Percentiles rank a stretch among this genome's conserved stretches.
phyloP scores from a whole-genome alignment of 2,888 invertebrate genomes.

The Nomada goodeniana region DNA sequence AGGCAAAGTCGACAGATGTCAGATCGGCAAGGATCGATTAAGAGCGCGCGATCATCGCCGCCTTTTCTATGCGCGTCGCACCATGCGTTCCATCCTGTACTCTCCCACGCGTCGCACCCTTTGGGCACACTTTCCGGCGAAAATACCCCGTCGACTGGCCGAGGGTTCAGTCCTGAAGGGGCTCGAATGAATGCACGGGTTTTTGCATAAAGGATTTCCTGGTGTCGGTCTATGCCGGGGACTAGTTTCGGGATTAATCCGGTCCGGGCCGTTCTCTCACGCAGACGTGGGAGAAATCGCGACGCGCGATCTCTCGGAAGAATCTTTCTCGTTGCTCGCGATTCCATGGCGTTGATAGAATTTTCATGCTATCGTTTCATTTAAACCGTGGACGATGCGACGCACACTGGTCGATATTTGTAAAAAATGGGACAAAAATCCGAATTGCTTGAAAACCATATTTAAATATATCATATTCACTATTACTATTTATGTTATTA shows the following conservation, averaged over 20 bases:
- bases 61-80: slow-evolving; percentile 23
- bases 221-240: slow-evolving; percentile 25
- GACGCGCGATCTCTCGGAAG: slow-evolving; percentile 26
- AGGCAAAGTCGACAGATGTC: slow-evolving; percentile 64
- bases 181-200: slow-evolving; percentile 61
- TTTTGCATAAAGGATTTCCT: slow-evolving; percentile 70
- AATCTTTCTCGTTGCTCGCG: not conserved
- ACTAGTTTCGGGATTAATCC: slow-evolving; percentile 61
- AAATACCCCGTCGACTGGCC: slow-evolving; percentile 27
- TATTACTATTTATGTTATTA: too few species aligned
- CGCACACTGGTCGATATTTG: too few species aligned
- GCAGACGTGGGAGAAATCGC: slow-evolving; percentile 61
- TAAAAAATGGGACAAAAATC: too few species aligned
- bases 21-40: slow-evolving; percentile 62
- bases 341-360: not conserved
- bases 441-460: too few species aligned
- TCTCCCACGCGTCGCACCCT: slow-evolving; percentile 53
- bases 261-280: slow-evolving; percentile 50
- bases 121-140: slow-evolving; percentile 37
- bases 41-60: slow-evolving; percentile 30
- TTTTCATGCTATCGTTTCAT: not conserved
- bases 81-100: slow-evolving; percentile 4
- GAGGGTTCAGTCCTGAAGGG: slow-evolving; percentile 28
- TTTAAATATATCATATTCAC: too few species aligned
- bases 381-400: not conserved